Percentiles rank a stretch among this genome's conserved stretches.
Conservation (phyloP, 2,888 invertebrate species). For the Drosophila kambysellisi region DNA sequence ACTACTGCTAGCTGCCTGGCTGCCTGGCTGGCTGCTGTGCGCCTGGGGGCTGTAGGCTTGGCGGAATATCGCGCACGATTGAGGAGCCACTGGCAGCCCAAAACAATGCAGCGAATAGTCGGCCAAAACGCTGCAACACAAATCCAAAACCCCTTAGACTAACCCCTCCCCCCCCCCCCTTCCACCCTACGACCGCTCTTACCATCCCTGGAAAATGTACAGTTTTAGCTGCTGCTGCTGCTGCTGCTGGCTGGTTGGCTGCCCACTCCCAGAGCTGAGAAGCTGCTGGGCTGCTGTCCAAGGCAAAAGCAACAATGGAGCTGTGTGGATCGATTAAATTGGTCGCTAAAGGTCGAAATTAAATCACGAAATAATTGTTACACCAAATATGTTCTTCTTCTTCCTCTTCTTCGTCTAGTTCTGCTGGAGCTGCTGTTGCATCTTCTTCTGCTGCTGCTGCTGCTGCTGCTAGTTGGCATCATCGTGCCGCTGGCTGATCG, state of each 20-base stretch:
- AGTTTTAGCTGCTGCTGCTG: conserved; percentile 59
- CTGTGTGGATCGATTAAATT: conserved; percentile 77
- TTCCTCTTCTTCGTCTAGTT: conserved; percentile 25
- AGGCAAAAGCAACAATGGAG: conserved; percentile 33
- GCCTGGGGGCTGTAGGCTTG: conserved; percentile 73
- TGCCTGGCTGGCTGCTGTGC: conserved; percentile 27
- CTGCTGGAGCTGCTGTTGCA: conserved; percentile 10
- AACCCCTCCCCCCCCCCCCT: background rate
- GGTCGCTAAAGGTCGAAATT: conserved; percentile 81
- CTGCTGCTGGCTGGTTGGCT: conserved; percentile 36
- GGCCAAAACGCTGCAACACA: conserved; percentile 28
- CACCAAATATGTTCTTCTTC: conserved; percentile 79
- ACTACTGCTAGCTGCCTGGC: conserved; percentile 14
- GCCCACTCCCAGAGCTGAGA: conserved; percentile 66
- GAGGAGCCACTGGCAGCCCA: conserved; percentile 70
- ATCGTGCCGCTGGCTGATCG: conserved; percentile 48
- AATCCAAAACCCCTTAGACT: background rate
- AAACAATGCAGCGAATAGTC: conserved; percentile 59
- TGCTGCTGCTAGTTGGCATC: conserved; percentile 29
- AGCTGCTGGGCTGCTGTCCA: conserved; percentile 48
- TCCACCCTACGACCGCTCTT: background rate
- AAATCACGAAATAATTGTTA: conserved; percentile 81
- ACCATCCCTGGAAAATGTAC: conserved; percentile 44
- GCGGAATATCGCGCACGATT: conserved; percentile 79
- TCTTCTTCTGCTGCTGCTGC: background rate